Evolutionary conservation across 30 jellyfish, hydroid and myxozoan genomes (phyloP).

Genomic region (Cassiopea andromeda): DNA sequence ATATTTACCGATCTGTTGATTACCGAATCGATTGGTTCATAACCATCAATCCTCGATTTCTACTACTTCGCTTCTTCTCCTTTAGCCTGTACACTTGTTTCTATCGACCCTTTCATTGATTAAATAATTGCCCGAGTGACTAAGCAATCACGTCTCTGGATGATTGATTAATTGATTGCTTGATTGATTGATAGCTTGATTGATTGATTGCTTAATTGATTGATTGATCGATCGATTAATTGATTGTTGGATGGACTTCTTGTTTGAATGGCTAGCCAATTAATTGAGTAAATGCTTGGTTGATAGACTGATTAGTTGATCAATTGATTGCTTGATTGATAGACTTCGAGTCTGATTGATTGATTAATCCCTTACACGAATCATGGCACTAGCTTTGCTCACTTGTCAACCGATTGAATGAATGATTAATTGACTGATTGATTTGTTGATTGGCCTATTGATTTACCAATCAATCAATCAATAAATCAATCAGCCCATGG

Average conservation of each 20-base stretch:
- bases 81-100: no score
- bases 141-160: neutral
- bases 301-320: neutral
- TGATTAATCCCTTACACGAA: neutral
- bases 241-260: neutral
- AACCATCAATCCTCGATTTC: no score
- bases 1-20: neutral
- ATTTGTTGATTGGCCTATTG: neutral
- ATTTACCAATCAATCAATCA: neutral
- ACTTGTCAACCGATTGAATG: neutral
- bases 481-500: no score
- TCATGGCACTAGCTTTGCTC: neutral
- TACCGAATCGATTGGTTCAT: no score
- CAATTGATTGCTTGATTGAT: neutral
- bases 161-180: conserved; percentile 8
- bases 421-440: conserved; percentile 1
- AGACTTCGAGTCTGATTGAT: neutral
- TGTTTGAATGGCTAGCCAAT: neutral
- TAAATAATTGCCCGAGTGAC: neutral
- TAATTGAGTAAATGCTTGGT: neutral
- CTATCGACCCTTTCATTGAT: neutral
- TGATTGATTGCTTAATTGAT: conserved; percentile 3
- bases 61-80: no score
- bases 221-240: neutral
- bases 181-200: conserved; percentile 1